Evolutionary conservation across 2,797 vertebrate species (phyloP).

Genomic region (Spinibarbus caldwelli): DNA sequence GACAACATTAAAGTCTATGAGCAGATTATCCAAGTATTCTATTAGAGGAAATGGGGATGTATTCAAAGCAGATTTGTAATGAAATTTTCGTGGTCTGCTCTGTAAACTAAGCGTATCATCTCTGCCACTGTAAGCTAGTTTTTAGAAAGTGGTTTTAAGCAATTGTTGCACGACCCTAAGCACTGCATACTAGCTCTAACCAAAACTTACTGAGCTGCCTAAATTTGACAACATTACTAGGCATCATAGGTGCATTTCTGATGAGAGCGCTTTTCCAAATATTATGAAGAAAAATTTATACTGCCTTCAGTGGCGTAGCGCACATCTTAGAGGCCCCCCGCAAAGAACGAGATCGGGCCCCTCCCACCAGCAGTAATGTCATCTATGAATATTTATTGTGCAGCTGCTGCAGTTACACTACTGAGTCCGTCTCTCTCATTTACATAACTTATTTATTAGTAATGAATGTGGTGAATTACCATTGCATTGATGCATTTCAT

Average conservation of each 20-base stretch:
- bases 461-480: no score
- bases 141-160: neutral
- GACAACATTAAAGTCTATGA: constrained; percentile 33
- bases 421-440: no score
- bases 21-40: constrained; percentile 29
- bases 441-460: no score
- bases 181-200: neutral
- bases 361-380: no score
- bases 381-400: no score
- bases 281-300: neutral
- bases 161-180: neutral
- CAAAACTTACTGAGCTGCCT: neutral
- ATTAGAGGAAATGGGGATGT: constrained; percentile 20
- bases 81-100: neutral
- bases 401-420: no score
- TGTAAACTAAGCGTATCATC: neutral
- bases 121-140: neutral
- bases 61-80: constrained; percentile 12
- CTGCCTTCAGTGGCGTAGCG: no score
- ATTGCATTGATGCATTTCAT: no score
- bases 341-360: no score
- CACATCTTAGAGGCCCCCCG: no score
- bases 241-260: neutral
- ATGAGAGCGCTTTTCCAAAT: neutral
- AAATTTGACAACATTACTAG: neutral